Percentiles rank a stretch among this genome's conserved stretches.
phyloP scores from a whole-genome alignment of 2,888 invertebrate genomes.

The Eurytoma adleriae region DNA sequence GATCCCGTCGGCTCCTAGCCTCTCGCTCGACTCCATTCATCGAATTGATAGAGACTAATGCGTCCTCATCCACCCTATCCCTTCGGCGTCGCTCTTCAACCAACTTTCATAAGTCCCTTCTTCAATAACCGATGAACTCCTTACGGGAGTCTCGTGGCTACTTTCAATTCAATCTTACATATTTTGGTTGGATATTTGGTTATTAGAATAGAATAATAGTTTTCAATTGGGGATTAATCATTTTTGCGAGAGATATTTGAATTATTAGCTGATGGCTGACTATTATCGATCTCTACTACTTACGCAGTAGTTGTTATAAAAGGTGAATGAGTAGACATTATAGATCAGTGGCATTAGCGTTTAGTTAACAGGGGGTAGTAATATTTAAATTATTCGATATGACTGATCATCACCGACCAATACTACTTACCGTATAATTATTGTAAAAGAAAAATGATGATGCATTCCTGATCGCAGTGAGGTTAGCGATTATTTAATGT shows the following conservation, averaged over 20 bases:
- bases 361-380: no score
- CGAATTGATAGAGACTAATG: slow-evolving; percentile 66
- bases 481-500: no score
- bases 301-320: background rate
- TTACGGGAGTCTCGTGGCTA: background rate
- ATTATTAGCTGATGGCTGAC: background rate
- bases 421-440: no score
- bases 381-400: no score
- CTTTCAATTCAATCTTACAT: background rate
- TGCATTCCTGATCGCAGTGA: no score
- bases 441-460: no score
- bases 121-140: background rate
- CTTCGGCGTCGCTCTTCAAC: slow-evolving; percentile 29
- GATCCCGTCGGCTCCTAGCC: slow-evolving; percentile 49
- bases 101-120: slow-evolving; percentile 14
- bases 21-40: slow-evolving; percentile 60
- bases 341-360: no score
- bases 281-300: background rate
- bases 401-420: no score
- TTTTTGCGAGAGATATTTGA: background rate
- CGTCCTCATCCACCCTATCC: slow-evolving; percentile 27
- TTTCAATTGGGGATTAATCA: background rate
- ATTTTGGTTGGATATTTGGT: background rate
- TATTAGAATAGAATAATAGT: no score
- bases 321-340: no score